Evolutionary conservation across 1,140 invertebrate species (phyloP).

Genomic region (Leptoteleia sp.): DNA sequence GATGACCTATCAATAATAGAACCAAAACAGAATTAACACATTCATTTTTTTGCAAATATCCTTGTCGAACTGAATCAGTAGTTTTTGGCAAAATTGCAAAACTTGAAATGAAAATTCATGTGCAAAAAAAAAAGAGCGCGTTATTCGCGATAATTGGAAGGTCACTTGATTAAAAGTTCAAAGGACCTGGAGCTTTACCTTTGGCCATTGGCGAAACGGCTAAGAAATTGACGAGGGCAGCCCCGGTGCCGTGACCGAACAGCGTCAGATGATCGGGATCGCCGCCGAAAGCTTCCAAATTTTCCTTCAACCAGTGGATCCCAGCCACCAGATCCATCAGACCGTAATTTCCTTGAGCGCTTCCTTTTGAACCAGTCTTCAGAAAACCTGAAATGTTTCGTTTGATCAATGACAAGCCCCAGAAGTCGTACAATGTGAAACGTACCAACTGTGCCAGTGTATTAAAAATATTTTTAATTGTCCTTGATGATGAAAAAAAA

Average conservation of each 20-base stretch:
- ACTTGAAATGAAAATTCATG: too few relatives aligned
- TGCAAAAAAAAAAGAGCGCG: too few relatives aligned
- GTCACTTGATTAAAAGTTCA: constrained; percentile 30
- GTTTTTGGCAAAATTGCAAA: too few relatives aligned
- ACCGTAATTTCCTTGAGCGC: constrained; percentile 96
- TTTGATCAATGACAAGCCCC: neutral
- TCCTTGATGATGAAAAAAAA: too few relatives aligned
- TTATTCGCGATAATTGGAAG: too few relatives aligned
- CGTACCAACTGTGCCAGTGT: too few relatives aligned
- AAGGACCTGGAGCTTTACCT: constrained; percentile 84
- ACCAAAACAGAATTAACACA: too few relatives aligned
- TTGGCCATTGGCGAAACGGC: constrained; percentile 95
- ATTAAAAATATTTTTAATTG: too few relatives aligned
- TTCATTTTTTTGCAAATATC: too few relatives aligned
- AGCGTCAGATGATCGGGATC: constrained; percentile 93
- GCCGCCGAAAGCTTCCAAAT: constrained; percentile 93
- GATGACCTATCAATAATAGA: too few relatives aligned
- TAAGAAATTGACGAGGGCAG: constrained; percentile 95
- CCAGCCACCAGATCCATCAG: constrained; percentile 97
- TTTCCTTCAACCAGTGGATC: constrained; percentile 95
- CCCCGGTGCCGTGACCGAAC: constrained; percentile 96
- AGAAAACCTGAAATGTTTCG: constrained; percentile 86
- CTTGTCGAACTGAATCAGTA: too few relatives aligned
- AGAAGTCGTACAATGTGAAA: neutral
- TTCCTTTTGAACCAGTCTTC: constrained; percentile 91